Evolutionary conservation across 2,797 vertebrate species (phyloP).

Genomic region (Psittacula derbiana): DNA sequence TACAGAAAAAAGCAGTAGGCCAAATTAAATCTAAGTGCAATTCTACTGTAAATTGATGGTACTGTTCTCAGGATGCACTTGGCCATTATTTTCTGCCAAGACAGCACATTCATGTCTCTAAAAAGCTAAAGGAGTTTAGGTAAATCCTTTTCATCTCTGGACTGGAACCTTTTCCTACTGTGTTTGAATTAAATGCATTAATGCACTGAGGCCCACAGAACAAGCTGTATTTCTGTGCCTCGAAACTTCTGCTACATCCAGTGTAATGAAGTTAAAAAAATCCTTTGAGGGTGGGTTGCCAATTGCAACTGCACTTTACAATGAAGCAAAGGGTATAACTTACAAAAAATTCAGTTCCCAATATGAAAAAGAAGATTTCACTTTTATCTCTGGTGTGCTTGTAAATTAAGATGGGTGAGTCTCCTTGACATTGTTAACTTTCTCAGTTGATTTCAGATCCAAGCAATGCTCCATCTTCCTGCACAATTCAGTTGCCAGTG

Average conservation of each 20-base stretch:
- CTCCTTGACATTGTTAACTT: background rate
- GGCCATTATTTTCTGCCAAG: conserved; percentile 25
- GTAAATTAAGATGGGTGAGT: background rate
- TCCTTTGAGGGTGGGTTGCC: background rate
- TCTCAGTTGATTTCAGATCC: background rate
- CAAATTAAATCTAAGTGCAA: background rate
- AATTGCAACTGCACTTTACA: background rate
- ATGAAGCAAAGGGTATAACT: background rate
- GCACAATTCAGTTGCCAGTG: background rate
- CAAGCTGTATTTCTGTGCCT: background rate
- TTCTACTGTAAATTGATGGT: background rate
- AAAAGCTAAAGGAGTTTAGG: conserved; percentile 30
- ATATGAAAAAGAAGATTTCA: background rate
- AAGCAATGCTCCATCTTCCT: background rate
- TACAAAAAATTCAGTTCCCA: background rate
- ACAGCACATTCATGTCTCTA: conserved; percentile 10
- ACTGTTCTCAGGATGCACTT: background rate
- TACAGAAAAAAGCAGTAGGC: background rate
- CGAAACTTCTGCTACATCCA: conserved; percentile 8
- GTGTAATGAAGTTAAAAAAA: conserved; percentile 8
- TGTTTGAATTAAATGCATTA: conserved; percentile 61
- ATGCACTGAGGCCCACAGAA: conserved; percentile 16
- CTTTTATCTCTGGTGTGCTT: background rate
- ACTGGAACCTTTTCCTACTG: conserved; percentile 45
- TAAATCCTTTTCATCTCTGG: conserved; percentile 47